Base-by-base conservation (phyloP, 2,797 vertebrate species). In the Poecile montanus region DNA sequence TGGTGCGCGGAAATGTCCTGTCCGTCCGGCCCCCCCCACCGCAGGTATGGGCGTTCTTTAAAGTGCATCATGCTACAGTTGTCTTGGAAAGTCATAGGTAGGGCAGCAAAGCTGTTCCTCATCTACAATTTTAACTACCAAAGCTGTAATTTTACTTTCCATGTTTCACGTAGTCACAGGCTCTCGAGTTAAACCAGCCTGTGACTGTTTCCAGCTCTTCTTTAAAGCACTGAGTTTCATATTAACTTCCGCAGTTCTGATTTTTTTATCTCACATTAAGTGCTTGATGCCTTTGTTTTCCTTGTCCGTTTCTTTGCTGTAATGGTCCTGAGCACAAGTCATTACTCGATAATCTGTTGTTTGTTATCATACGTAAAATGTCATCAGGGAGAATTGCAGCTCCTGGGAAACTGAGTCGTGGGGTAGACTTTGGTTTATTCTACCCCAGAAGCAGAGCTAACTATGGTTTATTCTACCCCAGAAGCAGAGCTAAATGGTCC, bases 1-100 rank as follows among this genome's bases (percentile, higher is more conserved):
- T 99, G 80, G 98, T 99, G 93, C 98, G 99, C 53, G 99, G 99
- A 95, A 99, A 98, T 93, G 99, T 98, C 0, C 98, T 99, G 0
- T 98, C 98, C 19, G 95, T 98, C 9, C 97, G 97, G 3, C 53
- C 96, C 8, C 38, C 95, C 7, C 47, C 96, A 18, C 98, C 97
- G 6, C 70, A 72, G 97, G 99, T 99, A 94, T 74, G 23, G 29
- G 26, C 5, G 0, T 93, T 51, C 32, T 50, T 15, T 10, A 2
- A 12, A 16, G 25, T 3, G 32, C n/a, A 6, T 54, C 36, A 0
- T 32, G 18, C 29, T 29, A 10, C 40, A 13, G 34, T 21, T 38
- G 20, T 40, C 38, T 47, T 61, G 70, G n/a, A 62, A 67, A 81
- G 45, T 10, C 56, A 8, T 21, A 61, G 16, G 13, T 14, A 44